Evolutionary conservation across 2,113 vertebrate genomes (phyloP).

Genomic region (Orthonyx spaldingii): DNA sequence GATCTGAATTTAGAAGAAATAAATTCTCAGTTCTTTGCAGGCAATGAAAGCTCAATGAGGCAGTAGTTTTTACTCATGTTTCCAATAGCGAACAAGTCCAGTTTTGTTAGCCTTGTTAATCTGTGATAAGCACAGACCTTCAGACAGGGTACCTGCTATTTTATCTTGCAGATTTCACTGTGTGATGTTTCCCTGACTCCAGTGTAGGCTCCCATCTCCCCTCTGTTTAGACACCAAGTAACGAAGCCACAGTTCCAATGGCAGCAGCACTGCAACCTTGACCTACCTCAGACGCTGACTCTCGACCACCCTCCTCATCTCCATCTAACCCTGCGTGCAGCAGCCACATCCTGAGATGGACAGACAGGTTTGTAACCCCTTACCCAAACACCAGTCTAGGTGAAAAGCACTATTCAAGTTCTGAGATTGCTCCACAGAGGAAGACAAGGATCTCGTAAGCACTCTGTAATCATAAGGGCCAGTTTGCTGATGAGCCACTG

Average conservation of each 20-base stretch:
- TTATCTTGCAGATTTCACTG: background rate
- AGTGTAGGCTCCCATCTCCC: background rate
- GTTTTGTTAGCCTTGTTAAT: background rate
- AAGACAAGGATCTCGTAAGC: background rate
- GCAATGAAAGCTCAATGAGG: background rate
- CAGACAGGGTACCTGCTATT: background rate
- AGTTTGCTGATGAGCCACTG: background rate
- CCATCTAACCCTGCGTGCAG: background rate
- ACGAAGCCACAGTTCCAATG: background rate
- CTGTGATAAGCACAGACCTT: background rate
- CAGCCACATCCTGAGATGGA: background rate
- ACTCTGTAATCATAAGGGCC: background rate
- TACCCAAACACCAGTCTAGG: background rate
- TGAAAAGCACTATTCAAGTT: background rate
- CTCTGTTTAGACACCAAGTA: background rate
- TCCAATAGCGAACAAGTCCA: background rate
- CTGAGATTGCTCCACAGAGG: background rate
- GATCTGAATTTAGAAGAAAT: background rate
- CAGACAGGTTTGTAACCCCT: background rate
- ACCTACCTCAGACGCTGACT: accelerated
- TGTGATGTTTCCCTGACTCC: background rate
- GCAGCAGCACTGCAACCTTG: accelerated
- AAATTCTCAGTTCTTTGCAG: background rate
- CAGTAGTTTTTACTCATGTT: background rate
- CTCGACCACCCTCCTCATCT: background rate